phyloP scores from a whole-genome alignment of 1,140 invertebrate genomes.

The Drosophila sproati region DNA sequence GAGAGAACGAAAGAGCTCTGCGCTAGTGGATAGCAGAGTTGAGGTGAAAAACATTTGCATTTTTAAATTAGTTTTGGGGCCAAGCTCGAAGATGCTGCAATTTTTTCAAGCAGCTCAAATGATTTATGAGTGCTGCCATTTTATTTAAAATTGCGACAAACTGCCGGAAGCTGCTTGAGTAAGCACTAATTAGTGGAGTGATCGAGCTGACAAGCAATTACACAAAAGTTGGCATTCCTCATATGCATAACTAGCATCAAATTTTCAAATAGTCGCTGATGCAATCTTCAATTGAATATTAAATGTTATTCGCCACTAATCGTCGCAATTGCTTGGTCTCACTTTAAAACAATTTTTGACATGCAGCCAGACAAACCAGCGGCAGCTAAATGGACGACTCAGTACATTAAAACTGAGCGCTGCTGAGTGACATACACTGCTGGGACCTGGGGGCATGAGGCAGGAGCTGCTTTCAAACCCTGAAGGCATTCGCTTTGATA shows the following conservation, averaged over 20 bases:
- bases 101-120: background rate
- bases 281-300: constrained; percentile 60
- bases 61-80: background rate
- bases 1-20: background rate
- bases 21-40: background rate
- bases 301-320: constrained; percentile 49
- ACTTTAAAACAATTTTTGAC: constrained; percentile 55
- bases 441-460: too few relatives aligned
- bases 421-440: too few relatives aligned
- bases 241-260: too few relatives aligned
- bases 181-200: too few relatives aligned
- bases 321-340: constrained; percentile 17
- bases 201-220: too few relatives aligned
- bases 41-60: constrained; percentile 7
- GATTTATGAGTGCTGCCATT: constrained; percentile 2
- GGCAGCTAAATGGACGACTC: constrained; percentile 10
- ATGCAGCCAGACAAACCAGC: constrained; percentile 20
- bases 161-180: background rate
- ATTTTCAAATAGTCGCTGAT: constrained; percentile 5
- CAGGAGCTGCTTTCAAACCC: background rate
- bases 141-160: constrained; percentile 19
- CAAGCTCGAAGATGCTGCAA: background rate
- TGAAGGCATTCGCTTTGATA: constrained; percentile 68
- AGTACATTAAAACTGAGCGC: too few relatives aligned
- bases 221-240: too few relatives aligned